phyloP scores from a whole-genome alignment of 2,888 invertebrate species.

The Julus scandinavius region DNA sequence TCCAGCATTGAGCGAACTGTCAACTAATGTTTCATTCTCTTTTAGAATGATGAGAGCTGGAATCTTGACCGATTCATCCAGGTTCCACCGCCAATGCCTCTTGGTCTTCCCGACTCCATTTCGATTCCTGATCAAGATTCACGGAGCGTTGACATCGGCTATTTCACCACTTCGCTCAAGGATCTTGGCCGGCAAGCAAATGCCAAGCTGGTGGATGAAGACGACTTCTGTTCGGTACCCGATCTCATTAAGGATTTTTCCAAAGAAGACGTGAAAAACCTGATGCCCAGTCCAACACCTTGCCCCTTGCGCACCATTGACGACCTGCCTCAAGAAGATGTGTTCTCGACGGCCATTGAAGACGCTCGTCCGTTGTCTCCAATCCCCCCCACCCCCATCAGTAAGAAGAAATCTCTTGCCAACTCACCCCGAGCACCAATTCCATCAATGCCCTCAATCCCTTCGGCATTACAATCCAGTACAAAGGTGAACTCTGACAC shows the following conservation, averaged over 20 bases:
- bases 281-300: slow-evolving; percentile 42
- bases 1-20: not conserved
- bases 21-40: not conserved
- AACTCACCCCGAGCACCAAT: not conserved
- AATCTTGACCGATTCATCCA: slow-evolving; percentile 46
- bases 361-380: slow-evolving; percentile 19
- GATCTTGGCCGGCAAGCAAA: not conserved
- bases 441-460: not conserved
- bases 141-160: not conserved
- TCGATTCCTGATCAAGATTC: slow-evolving; percentile 24
- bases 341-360: not conserved
- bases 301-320: not conserved
- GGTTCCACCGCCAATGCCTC: not conserved
- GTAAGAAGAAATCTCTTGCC: not conserved
- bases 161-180: not conserved
- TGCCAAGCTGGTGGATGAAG: not conserved
- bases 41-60: slow-evolving; percentile 33
- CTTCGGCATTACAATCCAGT: not conserved
- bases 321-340: not conserved
- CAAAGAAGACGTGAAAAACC: slow-evolving; percentile 48
- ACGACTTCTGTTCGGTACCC: slow-evolving; percentile 25
- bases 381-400: not conserved
- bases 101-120: not conserved
- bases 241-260: not conserved
- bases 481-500: not conserved